phyloP scores from a whole-genome alignment of 2,113 vertebrate species.

The Lynx canadensis region DNA sequence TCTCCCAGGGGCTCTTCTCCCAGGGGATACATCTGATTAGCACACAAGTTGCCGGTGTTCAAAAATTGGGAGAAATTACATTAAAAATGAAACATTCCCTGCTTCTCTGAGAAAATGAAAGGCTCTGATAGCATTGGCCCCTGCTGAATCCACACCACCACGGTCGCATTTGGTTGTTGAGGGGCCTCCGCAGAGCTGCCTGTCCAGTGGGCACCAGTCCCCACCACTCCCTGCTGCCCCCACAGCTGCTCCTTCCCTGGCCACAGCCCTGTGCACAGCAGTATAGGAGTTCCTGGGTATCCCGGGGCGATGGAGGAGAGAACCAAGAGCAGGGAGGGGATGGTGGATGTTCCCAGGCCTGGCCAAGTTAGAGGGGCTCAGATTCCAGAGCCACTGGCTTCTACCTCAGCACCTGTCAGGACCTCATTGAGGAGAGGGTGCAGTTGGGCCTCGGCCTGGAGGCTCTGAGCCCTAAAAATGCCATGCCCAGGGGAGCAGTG shows the following conservation, averaged over 20 bases:
- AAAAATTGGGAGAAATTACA: neutral
- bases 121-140: neutral
- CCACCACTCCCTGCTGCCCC: neutral
- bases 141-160: rapidly evolving
- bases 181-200: neutral
- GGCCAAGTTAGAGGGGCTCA: too few species aligned
- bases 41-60: neutral
- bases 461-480: neutral
- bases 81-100: neutral
- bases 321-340: neutral
- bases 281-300: too few species aligned
- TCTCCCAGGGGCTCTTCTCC: neutral
- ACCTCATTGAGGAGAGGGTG: rapidly evolving
- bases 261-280: neutral
- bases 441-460: too few species aligned
- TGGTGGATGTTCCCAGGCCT: neutral
- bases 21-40: neutral
- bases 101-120: neutral
- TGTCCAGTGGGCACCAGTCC: neutral
- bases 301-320: neutral
- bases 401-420: neutral
- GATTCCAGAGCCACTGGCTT: neutral
- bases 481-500: neutral
- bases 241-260: rapidly evolving
- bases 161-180: rapidly evolving